Conservation (phyloP, 2,797 vertebrate species). For the Mareca penelope region DNA sequence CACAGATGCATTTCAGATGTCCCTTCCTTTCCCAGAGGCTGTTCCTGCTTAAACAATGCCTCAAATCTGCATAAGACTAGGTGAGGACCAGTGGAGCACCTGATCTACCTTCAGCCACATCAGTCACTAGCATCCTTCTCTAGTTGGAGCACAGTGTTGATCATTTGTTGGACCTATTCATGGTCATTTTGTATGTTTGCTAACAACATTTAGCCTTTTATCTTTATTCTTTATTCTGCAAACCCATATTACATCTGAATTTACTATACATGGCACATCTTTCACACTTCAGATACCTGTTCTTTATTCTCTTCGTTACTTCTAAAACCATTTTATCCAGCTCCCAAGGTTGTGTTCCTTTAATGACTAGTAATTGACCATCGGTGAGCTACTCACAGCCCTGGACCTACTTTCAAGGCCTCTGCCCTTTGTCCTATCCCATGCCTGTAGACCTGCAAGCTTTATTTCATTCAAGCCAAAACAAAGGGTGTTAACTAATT, state of each 20-base stretch:
- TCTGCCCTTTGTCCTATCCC: background rate
- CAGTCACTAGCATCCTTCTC: background rate
- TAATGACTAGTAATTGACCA: background rate
- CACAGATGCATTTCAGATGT: background rate
- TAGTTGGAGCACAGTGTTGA: background rate
- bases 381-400: background rate
- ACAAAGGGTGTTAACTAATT: background rate
- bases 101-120: background rate
- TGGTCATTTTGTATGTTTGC: background rate
- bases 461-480: background rate
- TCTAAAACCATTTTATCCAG: background rate
- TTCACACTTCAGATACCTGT: background rate
- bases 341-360: background rate
- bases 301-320: background rate
- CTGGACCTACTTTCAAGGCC: background rate
- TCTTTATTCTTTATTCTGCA: background rate
- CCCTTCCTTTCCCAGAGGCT: background rate
- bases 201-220: background rate
- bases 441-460: background rate
- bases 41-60: background rate
- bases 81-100: background rate
- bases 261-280: background rate
- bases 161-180: background rate
- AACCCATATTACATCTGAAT: background rate
- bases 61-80: background rate